phyloP scores from a whole-genome alignment of 2,113 vertebrate genomes.

The Promerops cafer region DNA sequence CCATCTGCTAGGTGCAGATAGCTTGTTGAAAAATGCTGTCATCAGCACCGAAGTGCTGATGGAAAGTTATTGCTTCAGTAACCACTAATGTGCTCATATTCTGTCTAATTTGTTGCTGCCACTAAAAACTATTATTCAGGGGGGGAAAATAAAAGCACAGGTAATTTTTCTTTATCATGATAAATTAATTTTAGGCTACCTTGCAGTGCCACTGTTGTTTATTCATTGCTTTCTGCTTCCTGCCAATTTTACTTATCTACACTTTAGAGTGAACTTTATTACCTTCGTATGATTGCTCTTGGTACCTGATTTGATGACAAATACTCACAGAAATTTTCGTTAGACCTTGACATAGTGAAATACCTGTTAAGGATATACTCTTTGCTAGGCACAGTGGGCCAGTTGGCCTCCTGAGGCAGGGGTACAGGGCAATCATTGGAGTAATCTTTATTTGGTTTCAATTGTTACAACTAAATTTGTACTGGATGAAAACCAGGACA shows the following conservation, averaged over 20 bases:
- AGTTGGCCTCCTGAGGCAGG: background rate
- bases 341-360: background rate
- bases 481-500: background rate
- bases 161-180: conserved; percentile 11
- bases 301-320: background rate
- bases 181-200: conserved; percentile 27
- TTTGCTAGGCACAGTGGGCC: background rate
- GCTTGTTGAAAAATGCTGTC: conserved; percentile 52
- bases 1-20: conserved; percentile 54
- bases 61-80: conserved; percentile 39
- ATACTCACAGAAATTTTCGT: background rate
- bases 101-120: background rate
- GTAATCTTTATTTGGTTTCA: background rate
- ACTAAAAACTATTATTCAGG: background rate
- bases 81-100: background rate
- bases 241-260: background rate
- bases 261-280: background rate
- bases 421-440: background rate
- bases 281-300: background rate
- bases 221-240: background rate
- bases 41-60: conserved; percentile 17
- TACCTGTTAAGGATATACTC: background rate
- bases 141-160: background rate
- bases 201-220: background rate
- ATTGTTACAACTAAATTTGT: background rate